Evolutionary conservation across 2,888 invertebrate genomes (phyloP).

Genomic region (Pachliopta kotzebuea): DNA sequence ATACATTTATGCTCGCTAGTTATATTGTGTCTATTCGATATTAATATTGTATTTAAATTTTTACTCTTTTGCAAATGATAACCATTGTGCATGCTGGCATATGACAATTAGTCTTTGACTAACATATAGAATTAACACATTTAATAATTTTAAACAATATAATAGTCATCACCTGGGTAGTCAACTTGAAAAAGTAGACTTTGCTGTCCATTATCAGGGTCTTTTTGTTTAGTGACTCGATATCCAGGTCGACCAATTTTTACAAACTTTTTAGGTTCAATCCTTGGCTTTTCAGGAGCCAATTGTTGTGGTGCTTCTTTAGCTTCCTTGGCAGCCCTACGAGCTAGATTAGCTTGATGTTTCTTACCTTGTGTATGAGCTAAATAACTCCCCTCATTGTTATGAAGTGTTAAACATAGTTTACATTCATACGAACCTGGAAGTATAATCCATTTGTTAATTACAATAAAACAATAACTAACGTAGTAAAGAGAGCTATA

Average conservation of each 20-base stretch:
- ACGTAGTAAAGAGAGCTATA: background rate
- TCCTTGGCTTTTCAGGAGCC: conserved; percentile 96
- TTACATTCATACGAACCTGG: conserved; percentile 98
- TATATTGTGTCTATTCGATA: no score
- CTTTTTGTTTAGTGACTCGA: conserved; percentile 98
- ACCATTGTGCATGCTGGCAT: no score
- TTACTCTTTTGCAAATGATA: no score
- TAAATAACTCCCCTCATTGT: conserved; percentile 99
- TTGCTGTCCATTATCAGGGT: conserved; percentile 97
- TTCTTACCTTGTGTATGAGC: conserved; percentile 99
- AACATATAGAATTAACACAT: background rate
- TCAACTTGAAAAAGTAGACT: conserved; percentile 98
- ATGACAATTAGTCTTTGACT: background rate
- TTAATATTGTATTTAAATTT: no score
- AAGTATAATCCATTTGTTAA: conserved; percentile 36
- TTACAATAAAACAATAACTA: background rate
- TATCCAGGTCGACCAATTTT: conserved; percentile 99
- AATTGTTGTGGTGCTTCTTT: conserved; percentile 97
- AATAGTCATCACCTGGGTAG: conserved; percentile 84
- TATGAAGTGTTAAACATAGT: conserved; percentile 97
- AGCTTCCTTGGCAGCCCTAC: conserved; percentile 98
- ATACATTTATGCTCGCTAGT: background rate
- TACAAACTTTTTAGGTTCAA: conserved; percentile 99
- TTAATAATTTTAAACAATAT: background rate
- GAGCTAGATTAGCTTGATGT: conserved; percentile 98